Base-by-base conservation (phyloP, 2,113 vertebrate genomes). In the Sinocyclocheilus anophthalmus region DNA sequence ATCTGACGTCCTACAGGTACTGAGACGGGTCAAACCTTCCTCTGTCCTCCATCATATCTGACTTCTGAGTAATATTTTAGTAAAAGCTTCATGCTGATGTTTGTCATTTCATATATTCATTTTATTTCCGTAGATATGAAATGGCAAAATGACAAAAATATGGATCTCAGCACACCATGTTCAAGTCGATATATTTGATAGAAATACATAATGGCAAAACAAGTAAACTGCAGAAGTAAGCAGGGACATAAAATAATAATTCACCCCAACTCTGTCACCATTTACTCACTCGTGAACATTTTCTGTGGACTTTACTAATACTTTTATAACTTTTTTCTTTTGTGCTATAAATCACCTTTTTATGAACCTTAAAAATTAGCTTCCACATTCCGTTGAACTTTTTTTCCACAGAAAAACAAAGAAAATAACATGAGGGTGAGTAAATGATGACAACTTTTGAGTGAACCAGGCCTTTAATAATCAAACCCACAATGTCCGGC, bases 91-190 rank as follows among this genome's bases (percentile, higher is more conserved):
- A 88, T 18, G 39, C 7, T 50, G 22, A 14, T 57, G 42, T 76
- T 86, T 26, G 39, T 57, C 76, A 76, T 55, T 65, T 61, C n/a
- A 75, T 83, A 55, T 33, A 63, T 80, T 37, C 75, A 73, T 24
- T 88, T 88, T 86, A 84, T 88, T 88, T 83, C 55, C 33, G 50
- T 63, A 55, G 48, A 42, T 45, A 76, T 86, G 84, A 88, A 86
- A 84, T 88, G 67, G 75, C 87, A 88, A 86, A 81, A 88, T 83
- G 80, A 85, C 75, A 88, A 86, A 88, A 63, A 69, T 78, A 83
- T 80, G 77, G 77, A 83, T 85, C 84, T 86, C n/a, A 11, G 16
- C 69, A 86, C 87, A 86, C 87, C 53, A 83, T 69, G 78, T 85
- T 75, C 24, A 85, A 88, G 76, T 75, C 20, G 59, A 57, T 75